A percentile compares a stretch with the other conserved stretches of the same genome.
Conservation (phyloP, 2,797 vertebrate genomes). For the Onychomys leucogaster region DNA sequence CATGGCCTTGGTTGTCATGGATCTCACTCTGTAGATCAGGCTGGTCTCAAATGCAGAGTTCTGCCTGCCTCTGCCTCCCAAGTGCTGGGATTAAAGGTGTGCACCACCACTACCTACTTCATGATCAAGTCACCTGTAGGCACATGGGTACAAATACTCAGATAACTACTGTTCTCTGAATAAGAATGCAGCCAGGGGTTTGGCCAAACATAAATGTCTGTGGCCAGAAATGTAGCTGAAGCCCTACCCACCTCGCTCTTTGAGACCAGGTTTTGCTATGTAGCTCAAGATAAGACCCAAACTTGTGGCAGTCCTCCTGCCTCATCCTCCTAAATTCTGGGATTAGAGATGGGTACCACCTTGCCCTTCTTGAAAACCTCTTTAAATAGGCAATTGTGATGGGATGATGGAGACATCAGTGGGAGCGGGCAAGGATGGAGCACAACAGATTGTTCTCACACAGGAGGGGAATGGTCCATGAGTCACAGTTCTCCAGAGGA, state of each 20-base stretch:
- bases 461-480: not conserved
- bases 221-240: not conserved
- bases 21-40: not conserved
- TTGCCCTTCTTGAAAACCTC: not conserved
- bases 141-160: not conserved
- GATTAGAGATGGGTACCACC: not conserved
- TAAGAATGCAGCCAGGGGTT: not conserved
- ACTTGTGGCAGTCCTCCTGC: not conserved
- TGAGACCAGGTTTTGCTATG: not conserved
- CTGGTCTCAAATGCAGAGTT: not conserved
- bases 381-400: not conserved
- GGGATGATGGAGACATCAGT: not conserved
- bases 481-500: too few species aligned
- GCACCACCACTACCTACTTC: not conserved
- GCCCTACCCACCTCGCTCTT: not conserved
- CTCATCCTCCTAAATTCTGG: not conserved
- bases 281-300: not conserved
- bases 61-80: not conserved
- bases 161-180: not conserved
- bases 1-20: not conserved
- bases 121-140: conserved; percentile 15
- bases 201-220: not conserved
- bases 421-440: not conserved
- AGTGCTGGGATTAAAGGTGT: not conserved
- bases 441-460: not conserved